These are phyloP conservation scores for Lampris incognitus DNA, from an alignment of 2,113 vertebrate species.

Conservation along the genomic window DNA sequence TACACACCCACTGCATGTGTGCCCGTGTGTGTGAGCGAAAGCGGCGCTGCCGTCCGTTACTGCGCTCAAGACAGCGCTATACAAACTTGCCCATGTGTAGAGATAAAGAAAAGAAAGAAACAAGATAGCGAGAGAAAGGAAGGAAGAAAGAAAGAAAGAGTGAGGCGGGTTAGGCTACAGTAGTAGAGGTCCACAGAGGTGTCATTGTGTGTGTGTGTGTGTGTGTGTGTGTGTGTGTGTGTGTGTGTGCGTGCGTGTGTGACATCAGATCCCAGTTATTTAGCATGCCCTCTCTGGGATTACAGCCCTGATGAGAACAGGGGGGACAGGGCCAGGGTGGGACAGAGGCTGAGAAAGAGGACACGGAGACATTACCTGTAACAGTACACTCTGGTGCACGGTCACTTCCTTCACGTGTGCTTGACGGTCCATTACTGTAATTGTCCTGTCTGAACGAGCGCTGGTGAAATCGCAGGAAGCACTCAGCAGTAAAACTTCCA, in stretches of 20 bases:
- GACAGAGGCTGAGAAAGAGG: neutral
- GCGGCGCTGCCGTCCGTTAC: too few species aligned
- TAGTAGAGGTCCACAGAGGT: slow-evolving; percentile 43
- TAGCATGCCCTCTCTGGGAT: slow-evolving; percentile 47
- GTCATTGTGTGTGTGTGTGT: slow-evolving; percentile 42
- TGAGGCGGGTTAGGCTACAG: slow-evolving; percentile 2
- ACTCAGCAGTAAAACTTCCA: too few species aligned
- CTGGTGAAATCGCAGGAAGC: too few species aligned
- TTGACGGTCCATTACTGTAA: too few species aligned
- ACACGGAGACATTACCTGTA: neutral
- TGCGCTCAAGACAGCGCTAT: too few species aligned
- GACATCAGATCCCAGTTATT: slow-evolving; percentile 70
- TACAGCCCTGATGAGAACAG: slow-evolving; percentile 41
- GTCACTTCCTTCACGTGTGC: too few species aligned
- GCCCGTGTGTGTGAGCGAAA: too few species aligned
- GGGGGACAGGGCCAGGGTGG: neutral
- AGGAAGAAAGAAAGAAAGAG: neutral
- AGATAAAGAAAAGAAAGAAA: neutral
- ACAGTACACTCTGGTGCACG: neutral
- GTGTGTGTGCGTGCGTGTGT: slow-evolving; percentile 26
- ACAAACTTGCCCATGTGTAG: too few species aligned
- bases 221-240: too few species aligned
- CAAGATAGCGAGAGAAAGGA: neutral
- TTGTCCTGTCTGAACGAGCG: too few species aligned
- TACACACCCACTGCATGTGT: too few species aligned